These are phyloP conservation scores for Callospermophilus lateralis DNA, from an alignment of 2,113 vertebrate species.

Conservation along the genomic window DNA sequence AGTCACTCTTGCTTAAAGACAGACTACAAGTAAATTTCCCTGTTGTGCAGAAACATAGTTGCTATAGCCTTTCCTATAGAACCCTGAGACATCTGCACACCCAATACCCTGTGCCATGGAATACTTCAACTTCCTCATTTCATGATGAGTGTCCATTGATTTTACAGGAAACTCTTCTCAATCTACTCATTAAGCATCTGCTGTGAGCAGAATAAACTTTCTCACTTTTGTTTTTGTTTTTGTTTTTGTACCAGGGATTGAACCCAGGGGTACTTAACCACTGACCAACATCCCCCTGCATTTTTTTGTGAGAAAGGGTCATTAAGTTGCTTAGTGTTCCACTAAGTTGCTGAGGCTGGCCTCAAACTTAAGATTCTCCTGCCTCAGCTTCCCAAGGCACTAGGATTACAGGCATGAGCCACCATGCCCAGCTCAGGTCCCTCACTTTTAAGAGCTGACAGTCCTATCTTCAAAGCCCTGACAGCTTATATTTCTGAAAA, in stretches of 20 bases:
- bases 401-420: too few species aligned
- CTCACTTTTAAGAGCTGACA: not conserved
- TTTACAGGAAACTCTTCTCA: not conserved
- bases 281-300: too few species aligned
- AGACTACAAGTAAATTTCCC: not conserved
- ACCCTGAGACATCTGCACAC: not conserved
- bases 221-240: too few species aligned
- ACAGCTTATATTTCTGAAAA: conserved; percentile 15
- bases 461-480: not conserved
- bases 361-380: too few species aligned
- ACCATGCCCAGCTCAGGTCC: too few species aligned
- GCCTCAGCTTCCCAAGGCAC: too few species aligned
- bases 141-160: not conserved
- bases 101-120: not conserved
- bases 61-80: not conserved
- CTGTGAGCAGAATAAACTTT: not conserved
- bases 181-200: not conserved
- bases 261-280: too few species aligned
- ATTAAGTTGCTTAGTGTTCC: too few species aligned
- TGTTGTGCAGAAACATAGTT: not conserved
- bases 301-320: too few species aligned
- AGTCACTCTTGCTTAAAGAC: not conserved
- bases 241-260: too few species aligned
- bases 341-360: too few species aligned
- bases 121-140: not conserved